These are phyloP conservation scores for Lochmaea capreae DNA, from an alignment of 2,888 invertebrate genomes.

Conservation along the genomic window DNA sequence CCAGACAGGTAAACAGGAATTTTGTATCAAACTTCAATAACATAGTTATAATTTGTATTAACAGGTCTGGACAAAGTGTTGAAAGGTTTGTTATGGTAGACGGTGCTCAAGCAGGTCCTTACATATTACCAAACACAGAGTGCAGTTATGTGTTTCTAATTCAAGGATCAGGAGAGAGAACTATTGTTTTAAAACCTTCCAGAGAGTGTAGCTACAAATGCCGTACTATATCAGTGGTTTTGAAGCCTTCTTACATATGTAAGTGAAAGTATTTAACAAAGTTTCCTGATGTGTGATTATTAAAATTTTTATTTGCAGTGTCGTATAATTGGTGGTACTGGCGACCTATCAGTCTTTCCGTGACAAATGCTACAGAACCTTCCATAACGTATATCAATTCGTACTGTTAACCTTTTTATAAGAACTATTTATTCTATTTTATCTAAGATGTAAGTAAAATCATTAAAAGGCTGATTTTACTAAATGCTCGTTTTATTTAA, in stretches of 20 bases:
- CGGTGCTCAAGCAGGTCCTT: conserved; percentile 74
- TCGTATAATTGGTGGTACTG: conserved; percentile 90
- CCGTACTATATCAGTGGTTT: conserved; percentile 75
- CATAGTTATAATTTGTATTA: conserved; percentile 53
- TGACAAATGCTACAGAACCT: conserved; percentile 70
- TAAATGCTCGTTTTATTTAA: background rate
- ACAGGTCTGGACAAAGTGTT: conserved; percentile 79
- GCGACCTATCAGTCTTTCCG: conserved; percentile 76
- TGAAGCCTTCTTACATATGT: conserved; percentile 82
- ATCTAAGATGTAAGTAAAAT: background rate
- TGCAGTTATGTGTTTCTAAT: conserved; percentile 84
- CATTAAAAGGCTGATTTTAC: conserved; percentile 17
- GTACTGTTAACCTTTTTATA: conserved; percentile 67
- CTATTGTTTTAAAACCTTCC: conserved; percentile 80
- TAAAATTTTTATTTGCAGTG: conserved; percentile 69
- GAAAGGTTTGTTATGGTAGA: conserved; percentile 81
- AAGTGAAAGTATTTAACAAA: conserved; percentile 64
- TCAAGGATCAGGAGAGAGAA: conserved; percentile 79
- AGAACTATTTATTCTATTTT: conserved; percentile 5
- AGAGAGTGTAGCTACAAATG: conserved; percentile 81
- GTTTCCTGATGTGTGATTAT: conserved; percentile 20
- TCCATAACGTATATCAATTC: conserved; percentile 79
- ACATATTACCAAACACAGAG: conserved; percentile 82
- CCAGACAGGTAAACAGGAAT: conserved; percentile 55
- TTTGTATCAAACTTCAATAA: conserved; percentile 57